Base-by-base conservation (phyloP, 35 echinoderm and acorn worm species). In the Ophioderma brevispina region DNA sequence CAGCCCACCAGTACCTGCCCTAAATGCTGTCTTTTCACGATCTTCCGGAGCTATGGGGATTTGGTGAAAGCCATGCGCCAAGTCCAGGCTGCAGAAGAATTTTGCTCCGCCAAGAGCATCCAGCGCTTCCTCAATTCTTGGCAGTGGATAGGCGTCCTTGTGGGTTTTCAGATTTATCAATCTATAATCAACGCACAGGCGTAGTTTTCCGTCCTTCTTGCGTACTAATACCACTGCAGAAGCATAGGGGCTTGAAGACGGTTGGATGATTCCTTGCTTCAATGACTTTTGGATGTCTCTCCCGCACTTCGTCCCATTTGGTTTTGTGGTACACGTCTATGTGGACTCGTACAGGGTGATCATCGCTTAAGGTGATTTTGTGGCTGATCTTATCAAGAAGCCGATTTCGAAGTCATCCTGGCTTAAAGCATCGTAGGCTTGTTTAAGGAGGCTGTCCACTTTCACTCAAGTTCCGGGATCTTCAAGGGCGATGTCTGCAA, bases 31-130 rank as follows among this genome's bases (percentile, higher is more conserved):
- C 33, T 95, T 95, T 64, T 91, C 79, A 0, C 82, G 80, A 35
- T 95, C 89, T 1, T 28, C 50, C 1, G 87, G 59, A 28, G 64
- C 78, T 21, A 87, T 82, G 6, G 83, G 93, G 18, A 95, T 63
- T 88, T 91, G 89, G 40, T 87, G 55, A 31, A 85, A 95, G 18
- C 89, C 83, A 38, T 91, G 89, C 11, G 89, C 78, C 1, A 92
- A 59, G 40, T 92, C 94, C 25, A 96, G 78, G 38, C 86, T 92
- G n/a, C 86, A 89, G 56, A 92, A 94, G 75, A 81, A 86, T 14
- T 88, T 90, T 37, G 89, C 89, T 14, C 89, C 89, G 0, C 90
- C 87, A 10, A 90, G 59, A 18, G 81, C 80, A 92, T n/a, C n/a
- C n/a, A n/a, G n/a, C n/a, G n/a, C n/a, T n/a, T n/a, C n/a, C n/a